Evolutionary conservation across 1,140 invertebrate species (phyloP).

Genomic region (Delia radicum): DNA sequence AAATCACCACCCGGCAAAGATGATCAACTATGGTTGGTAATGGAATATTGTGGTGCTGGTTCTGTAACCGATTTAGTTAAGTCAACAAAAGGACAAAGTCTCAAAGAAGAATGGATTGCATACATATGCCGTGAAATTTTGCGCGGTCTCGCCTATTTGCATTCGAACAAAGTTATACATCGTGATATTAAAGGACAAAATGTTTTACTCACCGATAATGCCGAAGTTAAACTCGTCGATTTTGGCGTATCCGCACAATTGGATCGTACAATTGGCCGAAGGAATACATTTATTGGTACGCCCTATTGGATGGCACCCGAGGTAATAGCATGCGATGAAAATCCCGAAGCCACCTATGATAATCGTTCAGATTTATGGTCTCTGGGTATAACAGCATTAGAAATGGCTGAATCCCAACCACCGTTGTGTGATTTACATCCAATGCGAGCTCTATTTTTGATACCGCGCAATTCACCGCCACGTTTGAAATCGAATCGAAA

Average conservation of each 20-base stretch:
- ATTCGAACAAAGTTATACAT: conserved; percentile 99
- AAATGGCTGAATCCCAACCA: conserved; percentile 99
- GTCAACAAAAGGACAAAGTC: conserved; percentile 94
- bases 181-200: conserved; percentile 99
- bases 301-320: conserved; percentile 97
- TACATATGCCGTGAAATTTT: conserved; percentile 98
- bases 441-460: conserved; percentile 97
- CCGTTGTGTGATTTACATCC: conserved; percentile 98
- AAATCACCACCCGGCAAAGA: conserved; percentile 98
- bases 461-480: conserved; percentile 96
- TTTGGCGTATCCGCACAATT: conserved; percentile 99
- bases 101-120: conserved; percentile 99
- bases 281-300: conserved; percentile 99
- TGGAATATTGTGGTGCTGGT: conserved; percentile 99
- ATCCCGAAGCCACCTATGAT: conserved; percentile 99
- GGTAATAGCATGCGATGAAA: conserved; percentile 99
- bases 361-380: conserved; percentile 99
- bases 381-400: conserved; percentile 95
- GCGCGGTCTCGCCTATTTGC: conserved; percentile 94
- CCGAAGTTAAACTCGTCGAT: conserved; percentile 99
- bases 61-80: conserved; percentile 99
- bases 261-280: conserved; percentile 95
- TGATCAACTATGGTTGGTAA: conserved; percentile 99
- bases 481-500: conserved; percentile 93
- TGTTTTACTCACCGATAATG: conserved; percentile 98